Base-by-base conservation (phyloP, 92 coral and sea anemone species). In the Palythoa grandiflora region DNA sequence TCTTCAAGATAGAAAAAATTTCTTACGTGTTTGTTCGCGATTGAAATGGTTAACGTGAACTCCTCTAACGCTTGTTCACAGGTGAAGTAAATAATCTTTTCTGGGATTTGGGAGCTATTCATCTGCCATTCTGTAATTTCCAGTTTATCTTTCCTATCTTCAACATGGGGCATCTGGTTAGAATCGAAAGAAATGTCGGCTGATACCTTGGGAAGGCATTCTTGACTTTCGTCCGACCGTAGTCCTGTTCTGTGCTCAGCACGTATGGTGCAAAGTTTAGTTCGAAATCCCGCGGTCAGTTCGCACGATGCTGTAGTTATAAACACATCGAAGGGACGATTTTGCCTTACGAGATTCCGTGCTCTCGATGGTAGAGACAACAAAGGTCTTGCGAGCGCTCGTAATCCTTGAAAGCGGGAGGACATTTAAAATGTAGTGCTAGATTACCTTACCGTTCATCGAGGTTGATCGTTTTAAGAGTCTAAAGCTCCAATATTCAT, bases 221-320 rank as follows among this genome's bases (percentile, higher is more conserved):
- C 85, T 20, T 80, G 85, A 3, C n/a, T 44, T 28, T 53, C 73
- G 20, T 80, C 52, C 85, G 74, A 79, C 1, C 19, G 35, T 39
- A 3, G 40, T 65, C 37, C 74, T 80, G n/a, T 47, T 10, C 15
- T 21, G 28, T 61, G 37, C 53, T 80, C 57, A 63, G n/a, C 39
- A 40, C 63, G 57, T 19, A 80, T 5, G 17, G 72, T 79, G 55
- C 84, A 79, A 57, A 79, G n/a, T 61, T 48, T 39, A 0, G 84
- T 79, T 9, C 54, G 50, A 11, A 60, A n/a, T 16, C 84, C 84
- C 12, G 55, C 84, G 9, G 37, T 63, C 9, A 61, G 5, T 13
- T 77, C 37, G 81, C 21, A 8, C 20, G 81, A 48, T 35, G 20
- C 81, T 77, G 16, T 12, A n/a, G 81, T 51, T 77, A 77, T 77